Percentiles rank a stretch among this genome's conserved stretches.
phyloP scores from a whole-genome alignment of 1,140 invertebrate species.

The Temnothorax nylanderi region DNA sequence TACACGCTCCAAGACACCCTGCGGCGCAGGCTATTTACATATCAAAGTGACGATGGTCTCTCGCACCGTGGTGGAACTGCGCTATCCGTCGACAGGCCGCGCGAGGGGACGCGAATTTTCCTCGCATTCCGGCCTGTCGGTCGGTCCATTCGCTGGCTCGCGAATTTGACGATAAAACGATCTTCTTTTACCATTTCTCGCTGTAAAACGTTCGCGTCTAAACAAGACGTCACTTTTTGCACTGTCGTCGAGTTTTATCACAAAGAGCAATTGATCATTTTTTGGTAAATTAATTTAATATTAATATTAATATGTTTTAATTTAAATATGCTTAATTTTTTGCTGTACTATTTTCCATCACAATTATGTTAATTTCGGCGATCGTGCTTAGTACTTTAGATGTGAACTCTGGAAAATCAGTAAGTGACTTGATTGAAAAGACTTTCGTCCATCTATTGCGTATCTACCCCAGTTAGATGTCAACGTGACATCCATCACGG shows the following conservation, averaged over 20 bases:
- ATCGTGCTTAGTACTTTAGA: neutral
- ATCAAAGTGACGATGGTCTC: constrained; percentile 81
- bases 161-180: neutral
- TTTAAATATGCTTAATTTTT: too few species aligned
- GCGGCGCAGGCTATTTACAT: constrained; percentile 82
- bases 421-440: constrained; percentile 14
- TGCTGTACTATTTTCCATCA: constrained; percentile 52
- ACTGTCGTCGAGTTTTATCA: neutral
- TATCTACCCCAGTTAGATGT: constrained; percentile 56
- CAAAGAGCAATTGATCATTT: neutral
- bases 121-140: constrained; percentile 28
- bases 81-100: constrained; percentile 62
- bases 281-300: neutral
- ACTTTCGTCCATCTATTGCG: constrained; percentile 66
- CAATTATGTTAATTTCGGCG: neutral
- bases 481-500: constrained; percentile 81
- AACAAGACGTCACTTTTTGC: neutral
- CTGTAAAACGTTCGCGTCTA: neutral
- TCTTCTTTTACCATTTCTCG: neutral
- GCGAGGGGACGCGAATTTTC: constrained; percentile 48
- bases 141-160: neutral
- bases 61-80: constrained; percentile 58
- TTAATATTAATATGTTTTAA: neutral
- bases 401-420: neutral
- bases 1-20: constrained; percentile 70